Conservation (phyloP, 2,113 vertebrate genomes). For the Equus przewalskii region DNA sequence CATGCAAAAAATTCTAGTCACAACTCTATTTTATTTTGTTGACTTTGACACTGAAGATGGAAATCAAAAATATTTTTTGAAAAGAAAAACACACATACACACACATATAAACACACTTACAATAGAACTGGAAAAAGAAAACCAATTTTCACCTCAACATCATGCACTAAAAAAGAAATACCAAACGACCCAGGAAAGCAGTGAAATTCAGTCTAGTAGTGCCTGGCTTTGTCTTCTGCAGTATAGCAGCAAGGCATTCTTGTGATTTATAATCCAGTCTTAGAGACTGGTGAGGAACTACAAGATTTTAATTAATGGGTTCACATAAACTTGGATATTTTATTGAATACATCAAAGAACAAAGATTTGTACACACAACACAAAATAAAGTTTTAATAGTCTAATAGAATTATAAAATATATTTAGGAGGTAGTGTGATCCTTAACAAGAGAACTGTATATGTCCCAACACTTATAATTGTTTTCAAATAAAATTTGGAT, state of each 20-base stretch:
- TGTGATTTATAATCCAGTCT: neutral
- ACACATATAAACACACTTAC: neutral
- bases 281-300: neutral
- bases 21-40: conserved; percentile 5
- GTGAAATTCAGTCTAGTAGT: neutral
- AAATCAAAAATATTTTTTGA: neutral
- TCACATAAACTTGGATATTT: neutral
- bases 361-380: neutral
- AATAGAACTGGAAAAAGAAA: conserved; percentile 35
- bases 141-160: conserved; percentile 37
- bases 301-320: neutral
- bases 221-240: neutral
- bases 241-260: neutral
- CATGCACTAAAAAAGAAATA: neutral
- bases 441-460: neutral
- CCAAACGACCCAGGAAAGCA: neutral
- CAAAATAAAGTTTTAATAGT: conserved; percentile 1
- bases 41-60: neutral
- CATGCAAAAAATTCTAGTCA: neutral
- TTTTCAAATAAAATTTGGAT: neutral
- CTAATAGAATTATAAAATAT: neutral
- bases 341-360: conserved; percentile 34
- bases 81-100: neutral
- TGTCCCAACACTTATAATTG: neutral
- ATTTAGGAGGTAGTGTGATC: neutral